phyloP scores from a whole-genome alignment of 2,888 invertebrate genomes.

The Cyaniris semiargus region DNA sequence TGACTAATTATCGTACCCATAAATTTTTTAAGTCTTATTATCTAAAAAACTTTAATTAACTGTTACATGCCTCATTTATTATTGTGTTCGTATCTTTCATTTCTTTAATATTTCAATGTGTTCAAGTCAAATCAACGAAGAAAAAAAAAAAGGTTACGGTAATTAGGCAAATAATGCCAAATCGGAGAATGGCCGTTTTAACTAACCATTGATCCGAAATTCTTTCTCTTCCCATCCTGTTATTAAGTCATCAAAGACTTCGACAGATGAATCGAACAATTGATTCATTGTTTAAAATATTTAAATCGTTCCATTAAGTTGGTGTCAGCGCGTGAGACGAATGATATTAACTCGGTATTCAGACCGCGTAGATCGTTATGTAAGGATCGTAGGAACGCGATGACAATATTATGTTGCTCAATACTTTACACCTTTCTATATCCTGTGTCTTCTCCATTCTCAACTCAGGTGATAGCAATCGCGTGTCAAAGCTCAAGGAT shows the following conservation, averaged over 20 bases:
- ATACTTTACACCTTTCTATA: neutral
- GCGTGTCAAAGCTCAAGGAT: neutral
- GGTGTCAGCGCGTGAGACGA: constrained; percentile 12
- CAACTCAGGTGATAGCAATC: neutral
- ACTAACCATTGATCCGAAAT: neutral
- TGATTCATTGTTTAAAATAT: constrained; percentile 7
- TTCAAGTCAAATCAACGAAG: too few species aligned
- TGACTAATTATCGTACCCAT: too few species aligned
- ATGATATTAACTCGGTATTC: constrained; percentile 2
- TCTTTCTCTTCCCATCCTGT: neutral
- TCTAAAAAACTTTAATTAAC: too few species aligned
- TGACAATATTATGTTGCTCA: neutral
- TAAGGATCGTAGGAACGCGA: neutral
- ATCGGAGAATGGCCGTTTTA: too few species aligned
- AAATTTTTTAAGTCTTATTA: too few species aligned
- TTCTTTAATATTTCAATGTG: too few species aligned
- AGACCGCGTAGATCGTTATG: neutral
- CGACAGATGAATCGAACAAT: neutral
- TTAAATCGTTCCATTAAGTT: constrained; percentile 3
- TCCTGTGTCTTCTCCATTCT: neutral
- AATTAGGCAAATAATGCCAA: too few species aligned
- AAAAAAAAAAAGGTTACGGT: too few species aligned
- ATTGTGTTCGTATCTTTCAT: too few species aligned
- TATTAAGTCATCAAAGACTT: neutral
- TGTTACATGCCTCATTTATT: too few species aligned